phyloP scores from a whole-genome alignment of 1,140 invertebrate genomes.

The Orius laevigatus region DNA sequence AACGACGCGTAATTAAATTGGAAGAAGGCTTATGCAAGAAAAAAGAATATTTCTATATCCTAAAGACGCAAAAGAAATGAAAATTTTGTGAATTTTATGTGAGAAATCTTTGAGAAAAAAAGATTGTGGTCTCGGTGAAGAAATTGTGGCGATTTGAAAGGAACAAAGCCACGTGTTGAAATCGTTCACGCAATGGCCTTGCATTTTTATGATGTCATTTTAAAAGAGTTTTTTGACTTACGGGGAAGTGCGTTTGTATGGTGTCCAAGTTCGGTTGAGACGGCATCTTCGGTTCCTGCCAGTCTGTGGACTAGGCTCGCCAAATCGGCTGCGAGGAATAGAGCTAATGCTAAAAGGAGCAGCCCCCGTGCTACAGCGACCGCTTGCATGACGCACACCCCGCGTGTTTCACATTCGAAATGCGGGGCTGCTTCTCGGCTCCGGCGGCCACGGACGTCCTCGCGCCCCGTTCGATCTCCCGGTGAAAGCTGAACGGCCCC shows the following conservation, averaged over 20 bases:
- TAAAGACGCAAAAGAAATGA: too few species aligned
- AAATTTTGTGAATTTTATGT: too few species aligned
- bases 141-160: too few species aligned
- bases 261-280: conserved; percentile 3
- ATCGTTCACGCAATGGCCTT: too few species aligned
- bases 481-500: too few species aligned
- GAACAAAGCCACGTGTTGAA: too few species aligned
- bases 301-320: conserved; percentile 7
- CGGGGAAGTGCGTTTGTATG: conserved; percentile 11
- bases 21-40: too few species aligned
- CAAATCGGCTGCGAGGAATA: conserved; percentile 10
- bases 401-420: background rate
- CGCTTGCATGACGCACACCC: conserved; percentile 11
- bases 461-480: background rate
- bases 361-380: conserved; percentile 10
- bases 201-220: too few species aligned
- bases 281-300: background rate
- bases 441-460: conserved; percentile 1
- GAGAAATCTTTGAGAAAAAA: too few species aligned
- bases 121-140: too few species aligned
- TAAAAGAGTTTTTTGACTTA: conserved; percentile 5
- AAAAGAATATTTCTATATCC: too few species aligned
- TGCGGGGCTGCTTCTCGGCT: background rate
- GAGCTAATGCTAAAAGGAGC: conserved; percentile 9
- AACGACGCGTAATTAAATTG: too few species aligned